Evolutionary conservation across 2,888 invertebrate genomes (phyloP).

Genomic region (Dryadula phaetusa): DNA sequence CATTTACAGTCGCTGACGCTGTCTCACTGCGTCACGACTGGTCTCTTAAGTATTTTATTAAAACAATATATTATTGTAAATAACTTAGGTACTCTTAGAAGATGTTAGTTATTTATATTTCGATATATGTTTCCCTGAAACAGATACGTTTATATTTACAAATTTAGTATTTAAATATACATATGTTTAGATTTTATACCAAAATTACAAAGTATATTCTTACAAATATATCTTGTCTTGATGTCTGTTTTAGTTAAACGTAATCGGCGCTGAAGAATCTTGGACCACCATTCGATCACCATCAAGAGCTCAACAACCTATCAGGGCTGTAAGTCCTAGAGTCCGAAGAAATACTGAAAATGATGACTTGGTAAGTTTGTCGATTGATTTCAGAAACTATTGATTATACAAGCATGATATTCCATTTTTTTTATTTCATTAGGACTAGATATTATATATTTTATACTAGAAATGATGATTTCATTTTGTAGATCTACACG

Average conservation of each 20-base stretch:
- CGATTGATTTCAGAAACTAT: background rate
- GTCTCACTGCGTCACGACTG: too few species aligned
- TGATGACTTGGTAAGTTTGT: slow-evolving; percentile 73
- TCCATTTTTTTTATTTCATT: background rate
- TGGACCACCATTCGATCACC: slow-evolving; percentile 75
- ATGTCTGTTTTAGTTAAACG: slow-evolving; percentile 57
- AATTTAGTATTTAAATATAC: too few species aligned
- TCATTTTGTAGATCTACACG: background rate
- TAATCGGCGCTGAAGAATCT: slow-evolving; percentile 66
- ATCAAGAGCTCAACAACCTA: slow-evolving; percentile 76
- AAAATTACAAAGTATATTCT: too few species aligned
- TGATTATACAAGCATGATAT: background rate
- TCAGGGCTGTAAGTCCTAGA: slow-evolving; percentile 80
- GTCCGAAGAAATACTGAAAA: slow-evolving; percentile 74
- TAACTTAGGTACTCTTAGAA: too few species aligned
- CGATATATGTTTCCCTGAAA: too few species aligned
- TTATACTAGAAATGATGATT: background rate
- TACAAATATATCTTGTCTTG: too few species aligned
- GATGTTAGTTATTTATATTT: too few species aligned
- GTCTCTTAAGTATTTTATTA: too few species aligned
- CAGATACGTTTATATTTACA: too few species aligned
- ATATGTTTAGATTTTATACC: too few species aligned
- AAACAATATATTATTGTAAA: too few species aligned
- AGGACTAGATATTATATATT: background rate
- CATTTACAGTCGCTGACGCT: too few species aligned